A percentile compares a stretch with the other conserved stretches of the same genome.
These are phyloP conservation scores for Serrognathus titanus DNA, from an alignment of 2,888 invertebrate genomes.

Conservation along the genomic window DNA sequence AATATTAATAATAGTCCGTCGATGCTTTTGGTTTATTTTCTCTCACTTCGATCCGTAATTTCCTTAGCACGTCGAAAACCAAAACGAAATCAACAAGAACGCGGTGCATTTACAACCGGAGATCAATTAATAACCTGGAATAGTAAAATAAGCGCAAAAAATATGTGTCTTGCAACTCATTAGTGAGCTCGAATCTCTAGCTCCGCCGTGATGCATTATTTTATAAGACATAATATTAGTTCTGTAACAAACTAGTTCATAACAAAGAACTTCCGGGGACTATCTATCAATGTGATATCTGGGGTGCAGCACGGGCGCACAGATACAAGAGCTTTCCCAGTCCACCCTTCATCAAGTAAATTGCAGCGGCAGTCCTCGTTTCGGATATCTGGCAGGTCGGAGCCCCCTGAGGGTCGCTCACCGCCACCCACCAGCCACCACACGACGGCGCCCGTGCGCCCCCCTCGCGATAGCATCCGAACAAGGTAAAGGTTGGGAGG, in stretches of 20 bases:
- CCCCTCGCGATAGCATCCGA: constrained; percentile 22
- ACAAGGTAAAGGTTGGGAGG: constrained; percentile 23
- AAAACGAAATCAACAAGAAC: too few species aligned
- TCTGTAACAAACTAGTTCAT: constrained; percentile 16
- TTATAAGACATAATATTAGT: constrained; percentile 5
- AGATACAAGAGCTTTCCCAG: constrained; percentile 27
- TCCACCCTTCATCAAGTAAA: constrained; percentile 50
- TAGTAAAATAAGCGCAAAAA: too few species aligned
- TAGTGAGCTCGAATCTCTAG: too few species aligned
- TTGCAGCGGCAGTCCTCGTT: constrained; percentile 47
- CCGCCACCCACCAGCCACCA: constrained; percentile 25
- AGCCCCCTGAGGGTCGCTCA: constrained; percentile 40
- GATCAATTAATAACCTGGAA: too few species aligned
- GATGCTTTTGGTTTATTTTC: too few species aligned
- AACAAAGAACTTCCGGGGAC: constrained; percentile 21
- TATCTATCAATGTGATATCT: constrained; percentile 20
- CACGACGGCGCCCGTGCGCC: constrained; percentile 24
- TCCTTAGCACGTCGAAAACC: too few species aligned
- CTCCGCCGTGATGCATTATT: not conserved
- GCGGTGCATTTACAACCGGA: too few species aligned
- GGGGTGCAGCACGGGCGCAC: constrained; percentile 12
- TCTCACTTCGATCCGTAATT: too few species aligned
- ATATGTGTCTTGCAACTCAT: too few species aligned
- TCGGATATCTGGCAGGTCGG: constrained; percentile 48
- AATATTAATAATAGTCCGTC: too few species aligned